Percentiles rank a stretch among this genome's conserved stretches.
Evolutionary conservation across 2,888 invertebrate species (phyloP).

Genomic region (Theodoxus fluviatilis): DNA sequence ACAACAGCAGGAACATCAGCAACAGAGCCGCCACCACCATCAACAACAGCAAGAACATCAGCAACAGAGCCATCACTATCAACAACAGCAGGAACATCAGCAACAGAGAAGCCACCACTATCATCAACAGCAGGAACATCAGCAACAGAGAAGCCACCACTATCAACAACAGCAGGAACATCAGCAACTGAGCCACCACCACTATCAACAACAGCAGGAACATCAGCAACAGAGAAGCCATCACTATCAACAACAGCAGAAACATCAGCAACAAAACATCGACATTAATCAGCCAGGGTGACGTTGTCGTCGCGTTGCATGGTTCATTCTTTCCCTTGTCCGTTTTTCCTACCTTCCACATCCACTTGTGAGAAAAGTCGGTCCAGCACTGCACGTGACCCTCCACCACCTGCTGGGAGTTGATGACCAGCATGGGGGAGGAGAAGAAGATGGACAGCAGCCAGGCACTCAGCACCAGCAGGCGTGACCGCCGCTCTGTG

Average conservation of each 20-base stretch:
- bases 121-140: neutral
- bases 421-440: conserved; percentile 49
- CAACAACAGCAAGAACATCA: neutral
- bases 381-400: conserved; percentile 51
- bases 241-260: too few relatives aligned
- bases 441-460: conserved; percentile 51
- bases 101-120: too few relatives aligned
- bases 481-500: conserved; percentile 49
- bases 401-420: conserved; percentile 36
- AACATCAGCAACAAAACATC: too few relatives aligned
- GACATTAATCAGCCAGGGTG: too few relatives aligned
- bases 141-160: neutral
- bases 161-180: neutral
- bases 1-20: neutral
- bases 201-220: neutral
- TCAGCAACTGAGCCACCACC: neutral
- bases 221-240: too few relatives aligned
- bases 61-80: too few relatives aligned
- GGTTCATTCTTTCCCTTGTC: too few relatives aligned
- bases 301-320: too few relatives aligned
- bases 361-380: conserved; percentile 45
- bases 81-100: too few relatives aligned
- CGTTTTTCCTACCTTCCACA: conserved; percentile 58
- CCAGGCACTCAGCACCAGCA: conserved; percentile 54
- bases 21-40: neutral